phyloP scores from a whole-genome alignment of 2,797 vertebrate species.

The Serranus cabrilla region DNA sequence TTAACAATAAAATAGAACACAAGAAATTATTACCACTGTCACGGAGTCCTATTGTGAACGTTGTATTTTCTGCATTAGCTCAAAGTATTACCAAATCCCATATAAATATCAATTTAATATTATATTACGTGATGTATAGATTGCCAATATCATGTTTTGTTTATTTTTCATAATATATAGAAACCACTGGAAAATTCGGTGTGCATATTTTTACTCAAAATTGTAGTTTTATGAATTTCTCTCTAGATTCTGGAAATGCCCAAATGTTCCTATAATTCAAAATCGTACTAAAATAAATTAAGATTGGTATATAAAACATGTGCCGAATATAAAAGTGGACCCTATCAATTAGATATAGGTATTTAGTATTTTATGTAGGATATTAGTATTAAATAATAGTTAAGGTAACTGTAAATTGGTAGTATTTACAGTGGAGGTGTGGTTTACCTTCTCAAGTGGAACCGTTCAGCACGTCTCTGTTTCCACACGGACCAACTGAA shows the following conservation, averaged over 20 bases:
- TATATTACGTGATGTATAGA: too few species aligned
- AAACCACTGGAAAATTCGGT: too few species aligned
- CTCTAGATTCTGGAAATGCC: too few species aligned
- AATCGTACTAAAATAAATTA: not conserved
- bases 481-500: constrained; percentile 53
- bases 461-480: constrained; percentile 1
- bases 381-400: rapidly evolving
- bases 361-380: rapidly evolving
- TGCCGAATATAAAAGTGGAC: not conserved
- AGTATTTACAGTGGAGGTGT: not conserved
- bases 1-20: not conserved
- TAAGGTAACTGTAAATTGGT: rapidly evolving
- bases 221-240: too few species aligned
- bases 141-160: too few species aligned
- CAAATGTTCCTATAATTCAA: not conserved
- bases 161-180: too few species aligned
- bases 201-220: too few species aligned
- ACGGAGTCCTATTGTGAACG: not conserved
- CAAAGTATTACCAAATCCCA: too few species aligned
- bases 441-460: constrained; percentile 41
- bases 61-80: too few species aligned
- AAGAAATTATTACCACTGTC: rapidly evolving
- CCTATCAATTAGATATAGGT: rapidly evolving
- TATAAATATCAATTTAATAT: too few species aligned
- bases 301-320: rapidly evolving